These are phyloP conservation scores for Entelurus aequoreus DNA, from an alignment of 2,113 vertebrate genomes.

Conservation along the genomic window DNA sequence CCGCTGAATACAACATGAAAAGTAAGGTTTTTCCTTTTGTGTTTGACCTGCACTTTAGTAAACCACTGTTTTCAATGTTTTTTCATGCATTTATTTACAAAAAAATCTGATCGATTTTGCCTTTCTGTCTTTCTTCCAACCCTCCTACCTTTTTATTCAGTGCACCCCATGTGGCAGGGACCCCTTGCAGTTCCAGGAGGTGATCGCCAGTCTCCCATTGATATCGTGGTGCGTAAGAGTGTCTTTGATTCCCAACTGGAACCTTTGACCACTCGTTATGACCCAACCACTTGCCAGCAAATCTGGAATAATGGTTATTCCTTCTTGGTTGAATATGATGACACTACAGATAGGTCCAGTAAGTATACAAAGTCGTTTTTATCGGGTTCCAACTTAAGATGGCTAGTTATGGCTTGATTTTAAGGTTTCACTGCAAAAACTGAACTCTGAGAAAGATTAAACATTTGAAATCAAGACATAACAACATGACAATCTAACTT, in stretches of 20 bases:
- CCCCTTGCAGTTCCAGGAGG: conserved; percentile 78
- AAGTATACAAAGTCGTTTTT: conserved; percentile 38
- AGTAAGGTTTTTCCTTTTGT: conserved; percentile 37
- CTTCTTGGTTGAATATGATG: conserved; percentile 95
- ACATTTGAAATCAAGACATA: too few relatives aligned
- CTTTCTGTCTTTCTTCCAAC: not conserved
- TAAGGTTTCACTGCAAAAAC: not conserved
- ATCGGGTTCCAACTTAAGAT: not conserved
- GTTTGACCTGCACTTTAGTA: not conserved
- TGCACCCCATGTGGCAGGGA: conserved; percentile 90
- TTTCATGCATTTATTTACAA: too few relatives aligned
- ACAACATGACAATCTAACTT: too few relatives aligned
- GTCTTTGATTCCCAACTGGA: conserved; percentile 82
- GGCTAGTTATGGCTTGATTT: not conserved
- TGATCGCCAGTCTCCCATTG: conserved; percentile 88
- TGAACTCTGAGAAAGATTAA: not conserved
- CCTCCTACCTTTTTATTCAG: conserved; percentile 55
- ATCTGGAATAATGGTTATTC: conserved; percentile 97
- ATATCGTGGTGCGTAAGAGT: conserved; percentile 84
- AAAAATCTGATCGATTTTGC: not conserved
- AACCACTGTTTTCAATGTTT: not conserved
- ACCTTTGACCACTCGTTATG: conserved; percentile 80
- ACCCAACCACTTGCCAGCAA: conserved; percentile 84
- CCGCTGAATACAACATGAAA: conserved; percentile 43
- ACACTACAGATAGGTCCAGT: conserved; percentile 87